Percentiles rank a stretch among this genome's conserved stretches.
These are phyloP conservation scores for Neoseiulus cucumeris DNA, from an alignment of 1,140 invertebrate genomes.

Conservation along the genomic window DNA sequence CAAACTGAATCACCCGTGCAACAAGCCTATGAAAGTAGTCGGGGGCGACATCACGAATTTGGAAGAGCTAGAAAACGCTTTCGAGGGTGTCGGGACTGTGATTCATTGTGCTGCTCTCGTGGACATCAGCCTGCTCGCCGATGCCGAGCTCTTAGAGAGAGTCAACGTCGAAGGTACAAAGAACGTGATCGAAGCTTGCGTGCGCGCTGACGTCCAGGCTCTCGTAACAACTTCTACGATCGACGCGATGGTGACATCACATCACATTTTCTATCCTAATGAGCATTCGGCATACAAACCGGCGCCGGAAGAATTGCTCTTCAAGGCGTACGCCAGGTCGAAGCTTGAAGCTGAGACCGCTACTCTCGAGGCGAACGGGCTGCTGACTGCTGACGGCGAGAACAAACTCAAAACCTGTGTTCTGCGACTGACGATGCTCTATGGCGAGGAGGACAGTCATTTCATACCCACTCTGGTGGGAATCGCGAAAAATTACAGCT, in stretches of 20 bases:
- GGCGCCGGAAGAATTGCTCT: constrained; percentile 31
- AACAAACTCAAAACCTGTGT: constrained; percentile 33
- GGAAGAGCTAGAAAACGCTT: constrained; percentile 23
- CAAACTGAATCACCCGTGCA: constrained; percentile 24
- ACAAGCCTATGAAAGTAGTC: constrained; percentile 25
- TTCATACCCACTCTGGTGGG: constrained; percentile 35
- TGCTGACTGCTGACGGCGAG: constrained; percentile 25
- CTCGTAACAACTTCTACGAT: constrained; percentile 30
- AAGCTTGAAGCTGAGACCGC: constrained; percentile 38
- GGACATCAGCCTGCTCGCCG: constrained; percentile 37
- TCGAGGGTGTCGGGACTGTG: constrained; percentile 33
- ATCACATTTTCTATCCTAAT: constrained; percentile 23
- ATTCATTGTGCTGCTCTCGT: constrained; percentile 40
- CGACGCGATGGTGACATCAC: constrained; percentile 36
- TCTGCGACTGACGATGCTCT: constrained; percentile 40
- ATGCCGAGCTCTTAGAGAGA: constrained; percentile 31
- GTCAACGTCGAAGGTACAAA: constrained; percentile 33
- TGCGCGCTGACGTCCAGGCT: constrained; percentile 17
- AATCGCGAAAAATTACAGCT: constrained; percentile 28
- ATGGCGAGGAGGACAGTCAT: constrained; percentile 42
- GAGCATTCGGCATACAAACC: constrained; percentile 25
- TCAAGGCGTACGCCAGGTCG: constrained; percentile 38
- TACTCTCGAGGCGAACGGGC: constrained; percentile 34
- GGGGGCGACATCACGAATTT: constrained; percentile 28
- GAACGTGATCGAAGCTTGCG: constrained; percentile 5